These are phyloP conservation scores for Gastracanthus pulcherrimus DNA, from an alignment of 2,888 invertebrate genomes.

Conservation along the genomic window DNA sequence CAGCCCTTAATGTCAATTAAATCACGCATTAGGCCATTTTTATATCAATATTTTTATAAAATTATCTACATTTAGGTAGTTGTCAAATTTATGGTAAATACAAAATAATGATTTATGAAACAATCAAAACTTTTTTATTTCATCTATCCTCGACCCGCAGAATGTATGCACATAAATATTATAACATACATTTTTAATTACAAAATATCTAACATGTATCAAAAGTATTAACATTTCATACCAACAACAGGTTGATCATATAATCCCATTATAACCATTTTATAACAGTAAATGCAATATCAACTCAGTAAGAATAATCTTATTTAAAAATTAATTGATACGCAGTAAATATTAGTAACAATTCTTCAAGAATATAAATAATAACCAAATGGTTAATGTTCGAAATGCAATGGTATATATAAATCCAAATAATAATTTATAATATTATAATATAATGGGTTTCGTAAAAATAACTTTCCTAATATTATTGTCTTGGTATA, in stretches of 20 bases:
- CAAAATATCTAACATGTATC: background rate
- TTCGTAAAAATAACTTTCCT: background rate
- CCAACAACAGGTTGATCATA: background rate
- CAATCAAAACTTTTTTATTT: slow-evolving; percentile 27
- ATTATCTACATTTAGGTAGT: background rate
- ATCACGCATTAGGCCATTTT: background rate
- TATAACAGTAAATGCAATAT: background rate
- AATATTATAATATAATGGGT: background rate
- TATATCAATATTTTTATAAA: slow-evolving; percentile 8
- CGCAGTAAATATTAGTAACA: background rate
- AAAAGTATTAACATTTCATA: background rate
- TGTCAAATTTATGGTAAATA: slow-evolving; percentile 33
- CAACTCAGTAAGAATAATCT: too few species aligned
- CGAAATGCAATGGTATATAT: background rate
- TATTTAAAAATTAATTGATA: too few species aligned
- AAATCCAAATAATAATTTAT: background rate
- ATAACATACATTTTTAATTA: background rate
- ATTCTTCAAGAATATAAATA: background rate
- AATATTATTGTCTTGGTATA: background rate
- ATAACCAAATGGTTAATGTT: background rate
- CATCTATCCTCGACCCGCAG: background rate
- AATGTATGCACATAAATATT: slow-evolving; percentile 1
- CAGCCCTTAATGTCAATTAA: slow-evolving; percentile 32
- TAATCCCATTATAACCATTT: background rate
- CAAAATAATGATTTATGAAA: slow-evolving; percentile 20